phyloP scores from a whole-genome alignment of 1,140 invertebrate species.

The Drosophila athabasca region DNA sequence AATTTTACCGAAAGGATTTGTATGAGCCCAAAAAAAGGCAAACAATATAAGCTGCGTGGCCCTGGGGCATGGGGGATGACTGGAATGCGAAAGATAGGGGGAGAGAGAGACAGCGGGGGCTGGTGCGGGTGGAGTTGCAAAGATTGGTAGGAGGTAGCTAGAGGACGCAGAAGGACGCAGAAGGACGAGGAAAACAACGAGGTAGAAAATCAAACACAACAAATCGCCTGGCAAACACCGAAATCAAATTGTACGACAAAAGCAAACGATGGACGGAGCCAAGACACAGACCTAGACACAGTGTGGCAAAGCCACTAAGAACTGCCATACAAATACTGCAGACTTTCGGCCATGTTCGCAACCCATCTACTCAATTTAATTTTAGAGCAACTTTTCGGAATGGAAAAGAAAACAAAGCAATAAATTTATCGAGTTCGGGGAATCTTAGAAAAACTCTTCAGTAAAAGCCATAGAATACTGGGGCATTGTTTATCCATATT shows the following conservation, averaged over 20 bases:
- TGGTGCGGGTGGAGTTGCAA: not conserved
- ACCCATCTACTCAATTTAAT: too few relatives aligned
- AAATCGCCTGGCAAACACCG: constrained; percentile 74
- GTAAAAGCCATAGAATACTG: not conserved
- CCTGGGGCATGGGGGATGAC: constrained; percentile 8
- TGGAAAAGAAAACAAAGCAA: too few relatives aligned
- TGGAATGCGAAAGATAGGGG: constrained; percentile 54
- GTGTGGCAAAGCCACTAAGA: not conserved
- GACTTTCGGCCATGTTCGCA: too few relatives aligned
- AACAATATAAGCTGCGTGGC: constrained; percentile 73
- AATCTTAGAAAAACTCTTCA: too few relatives aligned
- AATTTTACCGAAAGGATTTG: constrained; percentile 82
- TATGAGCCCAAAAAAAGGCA: constrained; percentile 63
- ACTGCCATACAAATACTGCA: too few relatives aligned
- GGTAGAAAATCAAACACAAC: constrained; percentile 77
- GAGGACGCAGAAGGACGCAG: constrained; percentile 1
- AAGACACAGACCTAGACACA: constrained; percentile 9
- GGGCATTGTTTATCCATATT: not conserved
- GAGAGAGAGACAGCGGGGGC: not conserved
- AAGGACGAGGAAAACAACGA: constrained; percentile 29
- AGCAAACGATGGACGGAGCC: constrained; percentile 4
- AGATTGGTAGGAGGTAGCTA: not conserved
- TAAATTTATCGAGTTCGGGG: too few relatives aligned
- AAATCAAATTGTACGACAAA: constrained; percentile 79
- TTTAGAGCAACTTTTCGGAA: too few relatives aligned